These are phyloP conservation scores for Papilio glaucus DNA, from an alignment of 1,140 invertebrate genomes.

Conservation along the genomic window DNA sequence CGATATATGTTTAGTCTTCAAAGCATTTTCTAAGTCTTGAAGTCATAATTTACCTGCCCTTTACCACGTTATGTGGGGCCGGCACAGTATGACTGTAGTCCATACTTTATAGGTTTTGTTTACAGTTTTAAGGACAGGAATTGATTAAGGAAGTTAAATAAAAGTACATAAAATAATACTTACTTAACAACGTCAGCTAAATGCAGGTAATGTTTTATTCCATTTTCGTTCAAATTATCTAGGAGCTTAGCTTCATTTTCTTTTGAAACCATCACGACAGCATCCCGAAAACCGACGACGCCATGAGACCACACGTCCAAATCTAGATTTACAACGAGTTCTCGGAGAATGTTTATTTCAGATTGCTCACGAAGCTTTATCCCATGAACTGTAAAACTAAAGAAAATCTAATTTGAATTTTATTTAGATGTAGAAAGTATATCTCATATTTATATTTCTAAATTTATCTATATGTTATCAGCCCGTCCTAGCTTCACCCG, in stretches of 20 bases:
- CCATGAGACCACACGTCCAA: slow-evolving; percentile 25
- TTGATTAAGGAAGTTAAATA: too few relatives aligned
- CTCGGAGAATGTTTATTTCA: background rate
- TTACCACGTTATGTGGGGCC: too few relatives aligned
- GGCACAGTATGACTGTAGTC: too few relatives aligned
- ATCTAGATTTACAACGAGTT: slow-evolving; percentile 12
- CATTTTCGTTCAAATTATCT: background rate
- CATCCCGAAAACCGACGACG: slow-evolving; percentile 5
- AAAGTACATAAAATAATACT: background rate
- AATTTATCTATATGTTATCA: too few relatives aligned
- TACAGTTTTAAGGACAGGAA: too few relatives aligned
- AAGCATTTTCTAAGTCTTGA: too few relatives aligned
- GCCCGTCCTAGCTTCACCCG: too few relatives aligned
- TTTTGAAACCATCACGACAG: slow-evolving; percentile 18
- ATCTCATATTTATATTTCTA: too few relatives aligned
- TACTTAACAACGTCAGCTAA: slow-evolving; percentile 23
- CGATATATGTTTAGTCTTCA: too few relatives aligned
- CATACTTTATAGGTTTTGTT: too few relatives aligned
- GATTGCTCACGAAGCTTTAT: slow-evolving; percentile 11
- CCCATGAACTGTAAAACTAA: slow-evolving; percentile 32
- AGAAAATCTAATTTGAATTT: background rate
- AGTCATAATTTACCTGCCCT: too few relatives aligned
- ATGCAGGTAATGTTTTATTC: slow-evolving; percentile 24
- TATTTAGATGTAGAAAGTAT: too few relatives aligned
- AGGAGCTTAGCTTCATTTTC: slow-evolving; percentile 24